Evolutionary conservation across 2,888 invertebrate species (phyloP).

Genomic region (Mythimna loreyi): DNA sequence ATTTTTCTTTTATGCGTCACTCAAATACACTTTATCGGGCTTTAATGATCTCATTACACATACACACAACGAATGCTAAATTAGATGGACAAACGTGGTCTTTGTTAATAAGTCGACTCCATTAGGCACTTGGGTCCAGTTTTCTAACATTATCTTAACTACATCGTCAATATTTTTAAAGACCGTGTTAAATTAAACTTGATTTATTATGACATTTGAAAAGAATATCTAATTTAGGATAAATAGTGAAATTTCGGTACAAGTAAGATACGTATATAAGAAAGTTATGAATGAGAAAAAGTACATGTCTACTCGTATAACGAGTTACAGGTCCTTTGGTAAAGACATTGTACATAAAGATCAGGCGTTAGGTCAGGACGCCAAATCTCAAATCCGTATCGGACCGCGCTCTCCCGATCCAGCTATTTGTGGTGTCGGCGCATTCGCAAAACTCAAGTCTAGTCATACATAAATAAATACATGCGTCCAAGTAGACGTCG

Average conservation of each 20-base stretch:
- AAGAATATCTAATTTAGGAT: neutral
- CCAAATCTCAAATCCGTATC: constrained; percentile 46
- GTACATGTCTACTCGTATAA: neutral
- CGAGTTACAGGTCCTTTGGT: constrained; percentile 4
- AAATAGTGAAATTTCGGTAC: neutral
- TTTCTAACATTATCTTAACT: constrained; percentile 34
- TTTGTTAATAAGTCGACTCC: constrained; percentile 55
- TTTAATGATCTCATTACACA: constrained; percentile 63
- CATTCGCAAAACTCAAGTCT: constrained; percentile 73
- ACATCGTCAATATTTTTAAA: constrained; percentile 44
- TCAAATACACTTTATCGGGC: constrained; percentile 47
- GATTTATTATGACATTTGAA: constrained; percentile 24
- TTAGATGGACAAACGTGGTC: constrained; percentile 56
- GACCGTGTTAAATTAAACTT: constrained; percentile 17
- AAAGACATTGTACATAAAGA: constrained; percentile 25
- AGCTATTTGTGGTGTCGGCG: constrained; percentile 77
- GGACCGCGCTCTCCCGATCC: constrained; percentile 63
- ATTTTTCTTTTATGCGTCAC: constrained; percentile 51
- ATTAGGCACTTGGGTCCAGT: constrained; percentile 29
- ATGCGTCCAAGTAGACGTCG: constrained; percentile 46
- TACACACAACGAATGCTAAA: constrained; percentile 58
- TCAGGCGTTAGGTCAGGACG: constrained; percentile 51
- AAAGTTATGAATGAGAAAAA: constrained; percentile 5
- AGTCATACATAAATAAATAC: constrained; percentile 69
- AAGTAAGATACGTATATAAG: neutral